Evolutionary conservation across 53 echinoderm and acorn worm genomes (phyloP), one percentile per base, ranked within the genome.

Genomic region (Astropecten irregularis): DNA sequence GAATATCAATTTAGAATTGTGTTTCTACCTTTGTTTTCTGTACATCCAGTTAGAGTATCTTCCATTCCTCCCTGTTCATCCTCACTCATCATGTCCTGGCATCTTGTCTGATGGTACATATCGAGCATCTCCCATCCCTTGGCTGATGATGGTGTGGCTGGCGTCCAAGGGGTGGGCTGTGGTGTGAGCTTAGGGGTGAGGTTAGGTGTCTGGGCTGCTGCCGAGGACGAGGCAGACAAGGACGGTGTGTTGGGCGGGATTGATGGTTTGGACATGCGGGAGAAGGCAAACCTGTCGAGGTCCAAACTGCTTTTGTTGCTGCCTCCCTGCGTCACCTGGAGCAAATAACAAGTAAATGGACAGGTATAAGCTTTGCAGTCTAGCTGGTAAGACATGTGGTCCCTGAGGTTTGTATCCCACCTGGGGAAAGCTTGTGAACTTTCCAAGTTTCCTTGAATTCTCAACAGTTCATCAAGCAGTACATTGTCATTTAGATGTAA

Each of bases 41-140:
- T n/a, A n/a, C n/a, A n/a, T n/a, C n/a, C n/a, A n/a, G n/a, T n/a
- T n/a, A n/a, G n/a, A n/a, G n/a, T n/a, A 7, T 30, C 32, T 9
- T 34, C 71, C 50, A 50, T 10, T 2, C 46, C 51, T 3, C 52
- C 35, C 59, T 58, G 30, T 10, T 40, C 19, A 14, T 42, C 8
- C 36, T 52, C 39, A n/a, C 6, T 50, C 4, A 63, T 40, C 28
- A n/a, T n/a, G 66, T 68, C 76, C 69, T 52, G 61, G 23, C 72
- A 56, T 51, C 87, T 83, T 40, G 87, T 69, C 59, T 77, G 66
- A n/a, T 66, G 76, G 82, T 90, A 93, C 48, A 87, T 70, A 56
- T 93, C 84, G 16, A 93, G 72, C 39, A 90, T 87, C 40, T 90
- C 93, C 93, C 93, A 93, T 35, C 93, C 93, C 18, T 50, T 83